Base-by-base conservation (phyloP, 1,140 invertebrate species). In the Cryptotermes secundus region DNA sequence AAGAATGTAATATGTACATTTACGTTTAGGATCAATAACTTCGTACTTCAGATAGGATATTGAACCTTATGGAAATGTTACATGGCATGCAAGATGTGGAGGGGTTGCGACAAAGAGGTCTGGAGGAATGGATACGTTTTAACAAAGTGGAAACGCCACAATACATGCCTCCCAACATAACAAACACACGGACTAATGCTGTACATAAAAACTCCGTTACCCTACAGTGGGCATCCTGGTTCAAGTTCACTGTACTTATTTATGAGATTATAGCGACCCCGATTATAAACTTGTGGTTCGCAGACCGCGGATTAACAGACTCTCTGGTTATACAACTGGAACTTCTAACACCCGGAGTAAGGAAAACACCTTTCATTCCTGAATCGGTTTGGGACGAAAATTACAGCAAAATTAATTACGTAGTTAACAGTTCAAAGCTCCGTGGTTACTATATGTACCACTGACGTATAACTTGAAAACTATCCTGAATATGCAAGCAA, bases 141-240 rank as follows among this genome's bases (percentile, higher is more conserved):
- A 72, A 72, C 59, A 72, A 72, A 72, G 59, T 72, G 59, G 59
- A 72, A 31, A 72, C 26, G 59, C 59, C 59, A 72, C 59, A 72
- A 72, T 72, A 31, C 59, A 31, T 26, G 26, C 59, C 59, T 72
- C 59, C 26, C 59, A 72, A 72, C 59, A 72, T 72, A 72, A 72
- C 59, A 72, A 72, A 72, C 59, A 72, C 59, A 72, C 31, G 59
- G 59, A n/a, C 59, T 72, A 72, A 72, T 72, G 59, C 59, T 72
- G n/a, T 72, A 72, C 59, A 72, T 72, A 72, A 72, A 72, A 72
- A 26, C 59, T 72, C 59, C 31, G 59, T 72, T 72, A 72, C 59
- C 26, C n/a, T 72, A 72, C 59, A 72, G 31, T 72, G 26, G n/a
- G n/a, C 26, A 26, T 14, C 59, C 59, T 31, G 59, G 31, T n/a